Conservation (phyloP, 2,888 invertebrate species). For the Mamestra brassicae region DNA sequence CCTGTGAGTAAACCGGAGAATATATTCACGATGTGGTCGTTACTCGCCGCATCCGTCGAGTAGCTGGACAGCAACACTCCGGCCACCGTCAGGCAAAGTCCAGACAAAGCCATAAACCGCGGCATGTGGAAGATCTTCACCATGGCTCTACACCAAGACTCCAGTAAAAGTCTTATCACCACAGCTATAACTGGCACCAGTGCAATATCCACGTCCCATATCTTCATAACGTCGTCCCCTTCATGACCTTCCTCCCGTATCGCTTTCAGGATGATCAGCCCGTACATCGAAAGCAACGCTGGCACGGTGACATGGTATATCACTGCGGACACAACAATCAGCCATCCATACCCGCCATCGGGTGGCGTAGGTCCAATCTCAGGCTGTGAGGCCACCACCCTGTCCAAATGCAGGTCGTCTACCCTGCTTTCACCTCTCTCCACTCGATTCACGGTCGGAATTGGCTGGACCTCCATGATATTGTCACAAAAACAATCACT, state of each 20-base stretch:
- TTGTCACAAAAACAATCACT: conserved; percentile 80
- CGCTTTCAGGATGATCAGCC: conserved; percentile 89
- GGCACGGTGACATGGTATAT: conserved; percentile 92
- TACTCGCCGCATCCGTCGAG: conserved; percentile 84
- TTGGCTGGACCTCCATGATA: conserved; percentile 81
- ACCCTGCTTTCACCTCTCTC: conserved; percentile 75
- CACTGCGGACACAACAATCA: conserved; percentile 91
- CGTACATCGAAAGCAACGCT: conserved; percentile 89
- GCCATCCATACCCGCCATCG: conserved; percentile 93
- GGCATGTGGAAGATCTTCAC: conserved; percentile 91
- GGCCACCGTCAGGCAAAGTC: conserved; percentile 91
- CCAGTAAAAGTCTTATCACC: conserved; percentile 90
- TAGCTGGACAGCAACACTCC: conserved; percentile 90
- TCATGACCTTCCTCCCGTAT: conserved; percentile 87
- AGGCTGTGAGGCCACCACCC: conserved; percentile 92
- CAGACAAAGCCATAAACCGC: conserved; percentile 90
- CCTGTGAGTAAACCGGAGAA: conserved; percentile 90
- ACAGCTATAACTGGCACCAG: conserved; percentile 91
- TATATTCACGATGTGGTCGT: conserved; percentile 87
- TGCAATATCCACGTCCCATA: conserved; percentile 92
- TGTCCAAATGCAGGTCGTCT: conserved; percentile 89
- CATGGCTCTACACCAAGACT: conserved; percentile 91
- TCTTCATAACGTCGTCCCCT: conserved; percentile 78
- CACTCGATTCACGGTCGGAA: conserved; percentile 63
- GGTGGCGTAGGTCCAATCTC: conserved; percentile 93